phyloP scores from a whole-genome alignment of 2,888 invertebrate genomes.

The Tetranychus piercei region DNA sequence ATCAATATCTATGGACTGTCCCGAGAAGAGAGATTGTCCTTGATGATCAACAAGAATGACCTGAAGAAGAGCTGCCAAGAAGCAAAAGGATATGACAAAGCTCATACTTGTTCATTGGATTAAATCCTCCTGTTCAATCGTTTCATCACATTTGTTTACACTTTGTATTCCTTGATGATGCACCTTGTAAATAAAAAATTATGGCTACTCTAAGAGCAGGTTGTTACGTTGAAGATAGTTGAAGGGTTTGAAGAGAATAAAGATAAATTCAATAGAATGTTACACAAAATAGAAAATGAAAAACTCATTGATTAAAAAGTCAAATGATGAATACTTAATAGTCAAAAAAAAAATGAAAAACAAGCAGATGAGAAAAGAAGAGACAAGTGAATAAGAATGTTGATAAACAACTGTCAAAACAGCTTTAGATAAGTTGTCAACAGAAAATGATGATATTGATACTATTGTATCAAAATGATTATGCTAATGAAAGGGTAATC shows the following conservation, averaged over 20 bases:
- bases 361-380: neutral
- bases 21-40: neutral
- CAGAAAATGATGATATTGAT: too few relatives aligned
- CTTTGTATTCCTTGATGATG: neutral
- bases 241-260: too few relatives aligned
- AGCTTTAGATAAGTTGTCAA: neutral
- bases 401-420: neutral
- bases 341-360: neutral
- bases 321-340: neutral
- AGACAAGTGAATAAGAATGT: neutral
- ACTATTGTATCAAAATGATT: too few relatives aligned
- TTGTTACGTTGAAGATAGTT: too few relatives aligned
- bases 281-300: neutral
- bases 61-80: neutral
- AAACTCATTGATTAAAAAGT: neutral
- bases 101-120: neutral
- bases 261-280: neutral
- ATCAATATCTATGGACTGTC: neutral
- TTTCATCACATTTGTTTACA: neutral
- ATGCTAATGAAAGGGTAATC: too few relatives aligned
- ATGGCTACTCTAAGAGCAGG: neutral
- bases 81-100: neutral
- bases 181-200: neutral
- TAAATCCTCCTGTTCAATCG: neutral
- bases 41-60: neutral